phyloP scores from a whole-genome alignment of 2,113 vertebrate genomes.

The Odobenus rosmarus region DNA sequence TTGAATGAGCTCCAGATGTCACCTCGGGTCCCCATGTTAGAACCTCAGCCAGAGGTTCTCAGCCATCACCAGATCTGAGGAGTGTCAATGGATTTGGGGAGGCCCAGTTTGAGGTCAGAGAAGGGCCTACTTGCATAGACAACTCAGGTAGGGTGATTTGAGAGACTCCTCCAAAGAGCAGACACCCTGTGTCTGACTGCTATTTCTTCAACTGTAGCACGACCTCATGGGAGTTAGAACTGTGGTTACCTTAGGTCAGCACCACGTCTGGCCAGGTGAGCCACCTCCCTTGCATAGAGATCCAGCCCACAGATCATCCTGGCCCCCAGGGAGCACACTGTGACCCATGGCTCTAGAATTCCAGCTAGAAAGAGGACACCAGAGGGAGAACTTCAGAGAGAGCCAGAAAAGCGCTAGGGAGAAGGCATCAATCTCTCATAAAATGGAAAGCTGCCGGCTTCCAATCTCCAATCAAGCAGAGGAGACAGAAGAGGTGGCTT shows the following conservation, averaged over 20 bases:
- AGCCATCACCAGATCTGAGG: neutral
- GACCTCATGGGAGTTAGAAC: neutral
- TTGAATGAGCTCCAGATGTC: neutral
- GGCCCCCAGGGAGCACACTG: accelerated
- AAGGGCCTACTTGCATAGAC: neutral
- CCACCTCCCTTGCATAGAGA: neutral
- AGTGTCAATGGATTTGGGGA: neutral
- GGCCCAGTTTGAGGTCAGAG: neutral
- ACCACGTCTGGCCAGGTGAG: neutral
- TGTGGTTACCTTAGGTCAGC: too few species aligned
- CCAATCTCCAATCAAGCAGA: neutral
- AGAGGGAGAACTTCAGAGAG: neutral
- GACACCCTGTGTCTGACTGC: too few species aligned
- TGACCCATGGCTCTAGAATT: neutral
- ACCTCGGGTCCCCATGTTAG: neutral
- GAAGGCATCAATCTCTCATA: neutral
- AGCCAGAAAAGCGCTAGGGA: neutral
- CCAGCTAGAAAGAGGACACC: accelerated
- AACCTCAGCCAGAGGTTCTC: neutral
- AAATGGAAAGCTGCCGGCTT: neutral
- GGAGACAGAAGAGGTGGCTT: constrained; percentile 28
- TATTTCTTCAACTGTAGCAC: accelerated
- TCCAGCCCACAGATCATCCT: neutral
- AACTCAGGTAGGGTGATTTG: neutral
- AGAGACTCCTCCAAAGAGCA: neutral